These are phyloP conservation scores for Ceratotherium simum DNA, from an alignment of 2,113 vertebrate species.

Conservation along the genomic window DNA sequence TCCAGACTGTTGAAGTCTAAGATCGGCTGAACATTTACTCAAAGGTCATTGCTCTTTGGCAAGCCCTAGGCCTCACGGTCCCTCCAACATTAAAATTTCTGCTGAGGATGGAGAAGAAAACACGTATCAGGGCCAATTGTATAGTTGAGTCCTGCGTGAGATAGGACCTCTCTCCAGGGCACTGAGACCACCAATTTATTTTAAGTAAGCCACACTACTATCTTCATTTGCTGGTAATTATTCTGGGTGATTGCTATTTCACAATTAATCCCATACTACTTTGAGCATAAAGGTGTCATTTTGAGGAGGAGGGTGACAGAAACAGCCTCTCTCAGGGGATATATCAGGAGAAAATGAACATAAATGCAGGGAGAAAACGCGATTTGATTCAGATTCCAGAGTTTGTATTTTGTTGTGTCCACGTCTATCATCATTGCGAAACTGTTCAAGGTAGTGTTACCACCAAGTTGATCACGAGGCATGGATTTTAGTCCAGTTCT, in stretches of 20 bases:
- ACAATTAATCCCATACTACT: not conserved
- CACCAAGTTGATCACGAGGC: not conserved
- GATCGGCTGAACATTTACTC: not conserved
- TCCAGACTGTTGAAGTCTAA: not conserved
- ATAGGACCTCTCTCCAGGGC: not conserved
- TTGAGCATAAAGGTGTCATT: not conserved
- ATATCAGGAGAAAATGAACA: not conserved
- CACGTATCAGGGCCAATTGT: accelerated
- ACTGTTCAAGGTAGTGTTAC: not conserved
- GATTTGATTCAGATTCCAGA: not conserved
- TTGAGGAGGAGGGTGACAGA: not conserved
- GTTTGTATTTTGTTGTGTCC: not conserved
- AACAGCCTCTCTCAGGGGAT: not conserved
- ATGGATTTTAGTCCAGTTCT: not conserved
- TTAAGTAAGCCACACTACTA: not conserved
- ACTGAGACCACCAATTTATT: not conserved
- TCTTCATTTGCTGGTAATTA: not conserved
- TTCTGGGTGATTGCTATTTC: not conserved
- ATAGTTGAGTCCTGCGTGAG: not conserved
- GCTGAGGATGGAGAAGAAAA: not conserved
- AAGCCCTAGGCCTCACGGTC: not conserved
- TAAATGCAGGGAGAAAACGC: not conserved
- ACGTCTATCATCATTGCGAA: not conserved
- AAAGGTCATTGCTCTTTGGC: not conserved
- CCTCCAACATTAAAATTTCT: not conserved